Percentiles rank a stretch among this genome's conserved stretches.
Evolutionary conservation across 2,113 vertebrate genomes (phyloP).

Genomic region (Callionymus lyra): DNA sequence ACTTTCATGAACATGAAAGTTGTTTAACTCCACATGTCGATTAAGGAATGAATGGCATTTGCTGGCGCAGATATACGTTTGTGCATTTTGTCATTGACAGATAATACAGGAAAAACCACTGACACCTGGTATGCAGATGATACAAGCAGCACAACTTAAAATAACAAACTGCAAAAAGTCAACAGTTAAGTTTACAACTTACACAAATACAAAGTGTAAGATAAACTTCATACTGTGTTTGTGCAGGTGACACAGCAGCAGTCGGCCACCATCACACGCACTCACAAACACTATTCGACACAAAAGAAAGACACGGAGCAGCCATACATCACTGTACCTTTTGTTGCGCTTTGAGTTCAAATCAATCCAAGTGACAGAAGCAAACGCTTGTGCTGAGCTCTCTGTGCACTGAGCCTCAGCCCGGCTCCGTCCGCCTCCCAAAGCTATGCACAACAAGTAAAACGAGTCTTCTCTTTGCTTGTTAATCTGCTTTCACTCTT

Average conservation of each 20-base stretch:
- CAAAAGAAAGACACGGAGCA: background rate
- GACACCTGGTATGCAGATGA: conserved; percentile 27
- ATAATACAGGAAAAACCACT: conserved; percentile 45
- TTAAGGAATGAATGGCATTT: conserved; percentile 17
- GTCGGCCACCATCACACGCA: background rate
- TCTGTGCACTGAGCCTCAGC: conserved; percentile 22
- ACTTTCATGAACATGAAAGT: conserved; percentile 2
- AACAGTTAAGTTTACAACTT: background rate
- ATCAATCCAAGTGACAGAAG: conserved; percentile 21
- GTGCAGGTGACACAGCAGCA: background rate
- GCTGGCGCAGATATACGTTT: too few species aligned
- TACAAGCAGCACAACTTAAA: conserved; percentile 7
- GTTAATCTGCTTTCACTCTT: conserved; percentile 33
- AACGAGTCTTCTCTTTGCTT: conserved; percentile 51
- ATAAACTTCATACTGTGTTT: too few species aligned
- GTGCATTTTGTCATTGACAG: background rate
- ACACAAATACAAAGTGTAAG: background rate
- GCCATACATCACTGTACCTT: conserved; percentile 42
- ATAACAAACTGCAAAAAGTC: background rate
- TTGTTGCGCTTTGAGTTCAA: background rate
- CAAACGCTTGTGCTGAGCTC: conserved; percentile 8
- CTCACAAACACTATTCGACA: conserved; percentile 2
- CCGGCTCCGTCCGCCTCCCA: conserved; percentile 28
- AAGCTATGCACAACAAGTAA: conserved; percentile 59
- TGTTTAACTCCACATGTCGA: conserved; percentile 5